Conservation (phyloP, 2,888 invertebrate species). For the Resseliella maxima region DNA sequence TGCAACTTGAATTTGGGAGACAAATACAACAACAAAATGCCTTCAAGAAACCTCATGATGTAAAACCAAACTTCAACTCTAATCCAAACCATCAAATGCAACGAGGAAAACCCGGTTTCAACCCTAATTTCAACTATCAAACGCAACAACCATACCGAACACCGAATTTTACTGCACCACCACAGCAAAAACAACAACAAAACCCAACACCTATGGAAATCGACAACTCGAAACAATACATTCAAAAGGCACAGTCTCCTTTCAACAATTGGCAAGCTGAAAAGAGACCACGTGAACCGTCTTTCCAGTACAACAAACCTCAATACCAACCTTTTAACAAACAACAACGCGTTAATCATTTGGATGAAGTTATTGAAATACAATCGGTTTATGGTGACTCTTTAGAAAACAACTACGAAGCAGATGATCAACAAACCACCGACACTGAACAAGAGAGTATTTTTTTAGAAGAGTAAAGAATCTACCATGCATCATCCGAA, state of each 20-base stretch:
- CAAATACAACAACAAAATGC: background rate
- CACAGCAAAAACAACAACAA: too few relatives aligned
- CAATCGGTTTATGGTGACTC: background rate
- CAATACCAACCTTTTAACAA: background rate
- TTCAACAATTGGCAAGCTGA: background rate
- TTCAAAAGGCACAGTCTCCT: background rate
- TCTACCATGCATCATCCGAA: background rate
- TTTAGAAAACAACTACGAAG: background rate
- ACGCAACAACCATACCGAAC: background rate
- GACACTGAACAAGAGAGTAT: background rate
- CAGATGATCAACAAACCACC: background rate
- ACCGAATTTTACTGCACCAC: background rate
- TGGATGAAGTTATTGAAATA: background rate
- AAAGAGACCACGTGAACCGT: background rate
- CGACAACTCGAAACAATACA: background rate
- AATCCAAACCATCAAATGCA: too few relatives aligned
- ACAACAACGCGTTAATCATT: background rate
- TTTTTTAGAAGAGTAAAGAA: constrained; percentile 2
- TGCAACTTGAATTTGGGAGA: background rate
- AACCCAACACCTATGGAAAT: background rate
- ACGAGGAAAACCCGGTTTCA: too few relatives aligned
- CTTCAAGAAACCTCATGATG: too few relatives aligned
- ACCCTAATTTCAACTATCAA: too few relatives aligned
- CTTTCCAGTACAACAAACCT: background rate
- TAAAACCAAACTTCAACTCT: too few relatives aligned